Evolutionary conservation across 1,140 invertebrate genomes (phyloP), one percentile per base, ranked within the genome.

Genomic region (Lysiphlebus fabarum): DNA sequence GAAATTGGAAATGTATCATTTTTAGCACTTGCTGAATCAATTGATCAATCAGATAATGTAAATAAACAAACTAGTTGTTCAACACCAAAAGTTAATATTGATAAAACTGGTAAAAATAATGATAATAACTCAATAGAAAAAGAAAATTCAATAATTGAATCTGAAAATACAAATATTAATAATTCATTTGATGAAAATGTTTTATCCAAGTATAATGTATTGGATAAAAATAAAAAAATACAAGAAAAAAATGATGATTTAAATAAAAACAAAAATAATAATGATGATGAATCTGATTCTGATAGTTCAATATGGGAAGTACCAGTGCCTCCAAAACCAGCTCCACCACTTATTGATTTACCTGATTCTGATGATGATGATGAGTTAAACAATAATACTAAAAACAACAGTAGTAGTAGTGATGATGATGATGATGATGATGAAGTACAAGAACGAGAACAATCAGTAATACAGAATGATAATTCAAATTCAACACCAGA

Each of bases 241-340:
- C 17, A 26, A 26, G 17, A 26, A 26, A 1, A 26, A 26, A 26
- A 4, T 26, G 17, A 26, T 26, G 17, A 26, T 26, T 26, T 53
- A 41, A 7, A 43, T 60, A 4, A 62, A 37, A 59, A 41, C 37
- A 26, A 7, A 34, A 34, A 34, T 64, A 4, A 43, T 62, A 9
- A 38, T 45, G 5, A 2, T 47, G 2, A 12, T 61, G 26, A 12
- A 12, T 71, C 69, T 4, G 70, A 76, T 34, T 75, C 72, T 10
- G 71, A 75, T 36, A 67, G 70, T 42, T 79, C 77, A 6, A 74
- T 77, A 62, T 67, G 70, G 33, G 77, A 79, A 66, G 67, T 79
- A 51, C 77, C 77, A 12, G 56, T 78, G 17, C 72, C 77, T 36
- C 74, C 73, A 4, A 79, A 76, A 62, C 73, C 74, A 11, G 34